A percentile compares a stretch with the other conserved stretches of the same genome.
These are phyloP conservation scores for Lagria hirta DNA, from an alignment of 2,888 invertebrate species.

Conservation along the genomic window DNA sequence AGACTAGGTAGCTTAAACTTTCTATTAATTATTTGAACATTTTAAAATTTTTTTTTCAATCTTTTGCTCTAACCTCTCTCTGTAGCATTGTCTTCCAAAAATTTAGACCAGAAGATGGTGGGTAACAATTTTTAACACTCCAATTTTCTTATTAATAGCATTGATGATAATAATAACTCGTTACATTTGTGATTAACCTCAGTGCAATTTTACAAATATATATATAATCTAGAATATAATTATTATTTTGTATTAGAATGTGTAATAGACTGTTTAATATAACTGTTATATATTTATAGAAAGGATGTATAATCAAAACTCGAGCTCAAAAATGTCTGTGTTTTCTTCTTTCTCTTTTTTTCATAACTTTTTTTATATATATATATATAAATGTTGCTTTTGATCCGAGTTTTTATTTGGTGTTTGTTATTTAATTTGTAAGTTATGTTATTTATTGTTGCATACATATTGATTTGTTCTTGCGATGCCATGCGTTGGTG, in stretches of 20 bases:
- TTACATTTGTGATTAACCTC: conserved; percentile 23
- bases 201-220: conserved; percentile 17
- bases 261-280: conserved; percentile 10
- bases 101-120: too few relatives aligned
- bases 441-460: conserved; percentile 26
- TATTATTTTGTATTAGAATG: conserved; percentile 14
- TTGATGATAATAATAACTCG: conserved; percentile 7
- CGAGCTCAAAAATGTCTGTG: conserved; percentile 5
- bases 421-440: conserved; percentile 26
- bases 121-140: too few relatives aligned
- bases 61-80: too few relatives aligned
- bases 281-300: not conserved
- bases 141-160: too few relatives aligned
- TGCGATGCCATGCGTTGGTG: conserved; percentile 48
- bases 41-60: too few relatives aligned
- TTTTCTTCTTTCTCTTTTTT: conserved; percentile 18
- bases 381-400: conserved; percentile 17
- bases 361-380: conserved; percentile 6
- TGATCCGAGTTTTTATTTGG: conserved; percentile 14
- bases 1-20: too few relatives aligned
- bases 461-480: conserved; percentile 37
- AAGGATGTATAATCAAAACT: conserved; percentile 16
- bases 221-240: conserved; percentile 3
- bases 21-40: too few relatives aligned
- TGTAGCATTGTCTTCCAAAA: too few relatives aligned